Percentiles rank a stretch among this genome's conserved stretches.
phyloP scores from a whole-genome alignment of 2,888 invertebrate species.

The Drosophila mimetica region DNA sequence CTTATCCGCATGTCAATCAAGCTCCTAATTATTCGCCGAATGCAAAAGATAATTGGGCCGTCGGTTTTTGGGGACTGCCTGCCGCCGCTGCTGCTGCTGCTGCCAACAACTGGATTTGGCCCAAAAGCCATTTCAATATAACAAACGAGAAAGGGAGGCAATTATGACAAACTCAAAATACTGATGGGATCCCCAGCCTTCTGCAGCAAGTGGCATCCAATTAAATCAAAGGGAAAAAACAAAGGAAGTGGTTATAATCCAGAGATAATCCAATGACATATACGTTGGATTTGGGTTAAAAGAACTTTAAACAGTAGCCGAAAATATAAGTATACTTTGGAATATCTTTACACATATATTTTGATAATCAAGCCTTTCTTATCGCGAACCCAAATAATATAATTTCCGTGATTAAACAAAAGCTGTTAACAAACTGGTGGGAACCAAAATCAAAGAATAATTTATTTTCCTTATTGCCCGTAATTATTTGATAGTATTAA shows the following conservation, averaged over 20 bases:
- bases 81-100: neutral
- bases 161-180: constrained; percentile 70
- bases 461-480: neutral
- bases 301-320: neutral
- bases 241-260: neutral
- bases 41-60: constrained; percentile 84
- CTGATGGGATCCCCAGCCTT: constrained; percentile 35
- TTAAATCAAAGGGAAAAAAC: constrained; percentile 71
- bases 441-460: neutral
- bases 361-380: too few species aligned
- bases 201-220: constrained; percentile 41
- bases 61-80: constrained; percentile 51
- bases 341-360: too few species aligned
- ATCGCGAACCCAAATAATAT: too few species aligned
- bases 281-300: neutral
- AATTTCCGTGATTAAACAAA: neutral
- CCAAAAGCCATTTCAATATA: constrained; percentile 82
- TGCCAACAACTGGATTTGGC: constrained; percentile 46
- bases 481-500: neutral
- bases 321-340: too few species aligned
- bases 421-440: neutral
- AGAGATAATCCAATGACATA: constrained; percentile 5
- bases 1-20: constrained; percentile 85
- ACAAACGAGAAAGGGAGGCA: constrained; percentile 57
- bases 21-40: constrained; percentile 84